A percentile compares a stretch with the other conserved stretches of the same genome.
These are phyloP conservation scores for Macrosoma leucophasiata DNA, from an alignment of 2,888 invertebrate genomes.

Conservation along the genomic window DNA sequence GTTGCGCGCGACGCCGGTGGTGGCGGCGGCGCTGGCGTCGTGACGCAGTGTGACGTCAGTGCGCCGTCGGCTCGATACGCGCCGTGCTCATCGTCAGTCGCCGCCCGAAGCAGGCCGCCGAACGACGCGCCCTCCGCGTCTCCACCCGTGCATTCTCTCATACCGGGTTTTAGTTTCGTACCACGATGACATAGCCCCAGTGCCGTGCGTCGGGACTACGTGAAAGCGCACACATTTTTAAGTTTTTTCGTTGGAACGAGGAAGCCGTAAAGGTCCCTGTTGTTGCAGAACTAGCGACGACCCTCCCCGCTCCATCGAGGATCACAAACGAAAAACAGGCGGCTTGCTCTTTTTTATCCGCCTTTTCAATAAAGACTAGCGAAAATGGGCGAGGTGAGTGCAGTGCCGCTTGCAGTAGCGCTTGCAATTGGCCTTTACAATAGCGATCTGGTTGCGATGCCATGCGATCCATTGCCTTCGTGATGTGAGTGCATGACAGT, in stretches of 20 bases:
- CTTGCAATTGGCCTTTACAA: constrained; percentile 56
- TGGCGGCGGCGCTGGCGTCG: constrained; percentile 70
- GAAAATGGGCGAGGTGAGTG: constrained; percentile 76
- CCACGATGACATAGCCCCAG: constrained; percentile 72
- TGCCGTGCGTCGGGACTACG: constrained; percentile 67
- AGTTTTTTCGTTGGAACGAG: constrained; percentile 67
- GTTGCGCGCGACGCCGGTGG: constrained; percentile 56
- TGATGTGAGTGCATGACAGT: constrained; percentile 63
- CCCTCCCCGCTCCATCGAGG: constrained; percentile 65
- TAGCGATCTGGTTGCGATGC: constrained; percentile 36
- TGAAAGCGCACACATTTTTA: constrained; percentile 70
- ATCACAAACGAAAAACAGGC: constrained; percentile 68
- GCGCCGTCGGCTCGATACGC: constrained; percentile 80
- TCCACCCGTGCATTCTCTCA: constrained; percentile 63
- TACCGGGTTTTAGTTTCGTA: constrained; percentile 72
- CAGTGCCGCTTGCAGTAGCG: constrained; percentile 66
- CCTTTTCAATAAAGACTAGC: constrained; percentile 69
- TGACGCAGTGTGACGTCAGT: constrained; percentile 83
- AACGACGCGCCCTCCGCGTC: constrained; percentile 65
- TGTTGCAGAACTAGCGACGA: constrained; percentile 74
- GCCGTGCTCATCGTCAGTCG: constrained; percentile 76
- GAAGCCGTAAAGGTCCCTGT: constrained; percentile 68
- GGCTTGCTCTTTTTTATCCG: constrained; percentile 68
- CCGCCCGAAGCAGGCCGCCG: constrained; percentile 71
- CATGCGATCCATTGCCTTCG: constrained; percentile 52